A percentile compares a stretch with the other conserved stretches of the same genome.
Conservation (phyloP, 2,888 invertebrate genomes). For the Pollenia labialis region DNA sequence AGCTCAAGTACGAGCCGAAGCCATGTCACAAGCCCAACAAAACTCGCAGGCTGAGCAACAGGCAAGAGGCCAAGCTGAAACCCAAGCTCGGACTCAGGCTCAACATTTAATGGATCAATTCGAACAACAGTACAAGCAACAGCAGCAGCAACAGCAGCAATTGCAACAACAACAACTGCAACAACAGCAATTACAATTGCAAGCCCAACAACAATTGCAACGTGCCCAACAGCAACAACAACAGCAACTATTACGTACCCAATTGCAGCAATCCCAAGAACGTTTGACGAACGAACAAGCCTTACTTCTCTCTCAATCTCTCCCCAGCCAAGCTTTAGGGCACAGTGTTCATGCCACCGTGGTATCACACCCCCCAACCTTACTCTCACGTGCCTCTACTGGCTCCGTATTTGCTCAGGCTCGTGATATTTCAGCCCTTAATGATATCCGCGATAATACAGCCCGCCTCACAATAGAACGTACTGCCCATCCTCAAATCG, state of each 20-base stretch:
- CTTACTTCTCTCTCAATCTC: conserved; percentile 77
- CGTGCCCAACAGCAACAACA: conserved; percentile 78
- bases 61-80: conserved; percentile 86
- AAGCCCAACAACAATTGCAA: conserved; percentile 76
- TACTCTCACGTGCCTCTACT: conserved; percentile 78
- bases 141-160: conserved; percentile 79
- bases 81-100: conserved; percentile 85
- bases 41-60: conserved; percentile 81
- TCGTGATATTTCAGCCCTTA: conserved; percentile 78
- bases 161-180: conserved; percentile 78
- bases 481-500: conserved; percentile 78
- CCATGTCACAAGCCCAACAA: conserved; percentile 77
- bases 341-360: conserved; percentile 82
- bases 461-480: conserved; percentile 79
- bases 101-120: conserved; percentile 82
- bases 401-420: conserved; percentile 76
- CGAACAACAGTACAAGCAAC: conserved; percentile 81
- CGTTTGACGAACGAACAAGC: conserved; percentile 79
- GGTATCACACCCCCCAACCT: conserved; percentile 81
- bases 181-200: conserved; percentile 79
- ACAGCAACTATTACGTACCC: conserved; percentile 84
- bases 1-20: conserved; percentile 80
- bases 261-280: conserved; percentile 77
- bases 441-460: conserved; percentile 74
- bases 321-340: conserved; percentile 79